Evolutionary conservation across 2,888 invertebrate genomes (phyloP).

Genomic region (Volucella zonaria): DNA sequence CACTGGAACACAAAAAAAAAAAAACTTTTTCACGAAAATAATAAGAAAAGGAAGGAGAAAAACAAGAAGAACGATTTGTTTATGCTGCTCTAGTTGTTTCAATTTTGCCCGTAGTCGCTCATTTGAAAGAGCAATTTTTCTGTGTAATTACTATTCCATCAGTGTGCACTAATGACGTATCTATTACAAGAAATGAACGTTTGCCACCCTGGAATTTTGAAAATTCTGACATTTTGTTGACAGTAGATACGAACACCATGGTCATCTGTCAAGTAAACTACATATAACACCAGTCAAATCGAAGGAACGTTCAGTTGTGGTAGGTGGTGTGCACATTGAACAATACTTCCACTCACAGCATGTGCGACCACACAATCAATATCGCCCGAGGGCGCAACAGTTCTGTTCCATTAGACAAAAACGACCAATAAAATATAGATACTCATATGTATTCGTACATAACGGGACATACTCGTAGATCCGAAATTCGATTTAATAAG

Average conservation of each 20-base stretch:
- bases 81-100: neutral
- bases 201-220: neutral
- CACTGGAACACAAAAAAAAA: no score
- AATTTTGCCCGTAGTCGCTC: neutral
- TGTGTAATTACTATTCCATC: neutral
- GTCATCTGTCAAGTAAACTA: no score
- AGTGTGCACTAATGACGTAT: no score
- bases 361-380: neutral
- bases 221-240: no score
- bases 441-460: no score
- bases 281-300: neutral
- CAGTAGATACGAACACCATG: no score
- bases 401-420: neutral
- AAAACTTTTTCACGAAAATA: no score
- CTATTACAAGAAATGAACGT: constrained; percentile 3
- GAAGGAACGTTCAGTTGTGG: neutral
- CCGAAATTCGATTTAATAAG: constrained; percentile 21
- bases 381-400: neutral
- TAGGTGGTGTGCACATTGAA: no score
- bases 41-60: no score
- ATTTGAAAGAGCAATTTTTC: neutral
- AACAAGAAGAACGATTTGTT: no score
- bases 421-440: neutral
- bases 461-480: neutral
- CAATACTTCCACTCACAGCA: neutral